Conservation (phyloP, 2,113 vertebrate species). For the Pygoscelis antarcticus region DNA sequence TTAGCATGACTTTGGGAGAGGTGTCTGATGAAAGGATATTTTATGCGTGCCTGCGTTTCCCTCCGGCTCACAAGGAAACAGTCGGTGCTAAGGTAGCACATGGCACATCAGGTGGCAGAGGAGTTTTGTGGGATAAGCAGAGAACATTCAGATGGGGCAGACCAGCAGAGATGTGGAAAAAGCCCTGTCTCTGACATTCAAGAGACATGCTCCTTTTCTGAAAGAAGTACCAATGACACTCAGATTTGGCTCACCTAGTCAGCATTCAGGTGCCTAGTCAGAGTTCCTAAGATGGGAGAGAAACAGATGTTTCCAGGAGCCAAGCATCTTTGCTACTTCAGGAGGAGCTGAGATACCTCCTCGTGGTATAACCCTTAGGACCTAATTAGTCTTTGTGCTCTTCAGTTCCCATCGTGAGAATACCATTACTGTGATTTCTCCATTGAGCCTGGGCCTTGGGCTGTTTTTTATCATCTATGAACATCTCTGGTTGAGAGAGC, state of each 20-base stretch:
- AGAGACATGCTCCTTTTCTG: not conserved
- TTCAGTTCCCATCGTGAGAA: not conserved
- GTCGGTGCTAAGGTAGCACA: not conserved
- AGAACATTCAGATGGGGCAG: not conserved
- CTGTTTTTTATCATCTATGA: not conserved
- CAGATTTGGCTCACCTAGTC: not conserved
- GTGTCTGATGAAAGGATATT: not conserved
- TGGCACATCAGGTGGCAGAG: not conserved
- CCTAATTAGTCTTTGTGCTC: not conserved
- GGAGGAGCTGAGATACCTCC: not conserved
- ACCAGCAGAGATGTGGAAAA: not conserved
- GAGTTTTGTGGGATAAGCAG: conserved; percentile 12
- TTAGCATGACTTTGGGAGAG: not conserved
- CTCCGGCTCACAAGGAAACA: not conserved
- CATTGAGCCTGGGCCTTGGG: not conserved
- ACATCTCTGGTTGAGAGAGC: not conserved
- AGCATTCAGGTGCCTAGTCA: not conserved
- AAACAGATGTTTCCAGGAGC: not conserved
- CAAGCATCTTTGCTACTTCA: not conserved
- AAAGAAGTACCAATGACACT: not conserved
- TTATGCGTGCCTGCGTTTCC: not conserved
- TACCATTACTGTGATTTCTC: not conserved
- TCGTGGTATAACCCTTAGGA: not conserved
- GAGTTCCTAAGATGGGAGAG: not conserved
- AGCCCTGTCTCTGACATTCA: not conserved